These are phyloP conservation scores for Typhlichthys eigenmanni DNA, from an alignment of 2,797 vertebrate species.

Conservation along the genomic window DNA sequence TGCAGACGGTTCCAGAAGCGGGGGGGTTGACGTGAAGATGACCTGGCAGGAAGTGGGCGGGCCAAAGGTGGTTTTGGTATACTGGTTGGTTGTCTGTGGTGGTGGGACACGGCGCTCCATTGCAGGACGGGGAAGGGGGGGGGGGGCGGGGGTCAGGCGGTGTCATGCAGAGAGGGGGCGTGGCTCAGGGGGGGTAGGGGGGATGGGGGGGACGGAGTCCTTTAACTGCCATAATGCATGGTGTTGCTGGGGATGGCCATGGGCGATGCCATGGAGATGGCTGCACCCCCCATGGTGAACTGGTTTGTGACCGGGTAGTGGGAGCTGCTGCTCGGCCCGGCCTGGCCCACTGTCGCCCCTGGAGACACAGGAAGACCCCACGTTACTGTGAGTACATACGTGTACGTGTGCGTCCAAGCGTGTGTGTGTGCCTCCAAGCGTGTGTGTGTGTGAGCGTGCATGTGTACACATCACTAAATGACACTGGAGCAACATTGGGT, in stretches of 20 bases:
- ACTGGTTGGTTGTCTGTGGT: constrained; percentile 72
- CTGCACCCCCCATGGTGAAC: constrained; percentile 93
- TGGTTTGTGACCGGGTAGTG: constrained; percentile 93
- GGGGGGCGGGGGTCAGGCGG: constrained; percentile 6
- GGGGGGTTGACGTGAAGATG: constrained; percentile 1
- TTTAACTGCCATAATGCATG: constrained; percentile 96
- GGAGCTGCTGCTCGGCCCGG: constrained; percentile 78
- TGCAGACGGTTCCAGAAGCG: background rate
- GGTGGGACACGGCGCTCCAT: constrained; percentile 3
- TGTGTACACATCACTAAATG: too few relatives aligned
- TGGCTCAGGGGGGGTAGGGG: constrained; percentile 26
- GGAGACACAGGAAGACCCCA: constrained; percentile 18
- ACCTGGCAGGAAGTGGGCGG: constrained; percentile 45
- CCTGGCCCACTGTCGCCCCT: constrained; percentile 86
- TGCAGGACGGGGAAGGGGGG: constrained; percentile 21
- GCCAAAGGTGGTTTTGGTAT: constrained; percentile 76
- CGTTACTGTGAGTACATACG: background rate
- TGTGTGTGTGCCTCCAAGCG: too few relatives aligned
- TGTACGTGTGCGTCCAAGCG: too few relatives aligned
- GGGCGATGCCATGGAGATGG: constrained; percentile 95
- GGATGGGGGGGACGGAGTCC: constrained; percentile 34
- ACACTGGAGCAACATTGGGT: too few relatives aligned
- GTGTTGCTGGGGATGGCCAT: constrained; percentile 97
- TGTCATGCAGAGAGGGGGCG: constrained; percentile 65
- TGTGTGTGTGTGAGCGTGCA: too few relatives aligned